phyloP scores from a whole-genome alignment of 2,797 vertebrate genomes.

The Pachyuromys duprasi region DNA sequence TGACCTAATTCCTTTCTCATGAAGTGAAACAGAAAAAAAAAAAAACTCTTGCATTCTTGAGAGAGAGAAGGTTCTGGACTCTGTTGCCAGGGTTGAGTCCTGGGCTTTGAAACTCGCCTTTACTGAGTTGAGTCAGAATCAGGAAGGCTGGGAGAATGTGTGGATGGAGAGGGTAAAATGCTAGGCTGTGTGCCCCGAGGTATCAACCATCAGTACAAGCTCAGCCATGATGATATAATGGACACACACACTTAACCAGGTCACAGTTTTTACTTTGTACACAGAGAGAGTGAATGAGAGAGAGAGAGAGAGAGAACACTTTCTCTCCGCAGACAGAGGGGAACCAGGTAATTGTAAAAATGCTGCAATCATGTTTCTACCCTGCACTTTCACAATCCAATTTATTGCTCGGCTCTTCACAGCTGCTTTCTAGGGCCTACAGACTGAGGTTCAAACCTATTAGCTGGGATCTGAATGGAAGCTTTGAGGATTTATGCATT shows the following conservation, averaged over 20 bases:
- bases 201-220: neutral
- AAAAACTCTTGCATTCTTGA: neutral
- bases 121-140: neutral
- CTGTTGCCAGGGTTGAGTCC: neutral
- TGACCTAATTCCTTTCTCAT: conserved; percentile 37
- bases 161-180: fast-evolving
- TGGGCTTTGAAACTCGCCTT: neutral
- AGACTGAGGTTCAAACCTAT: neutral
- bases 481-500: conserved; percentile 43
- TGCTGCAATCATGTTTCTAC: conserved; percentile 69
- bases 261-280: neutral
- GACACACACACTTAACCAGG: conserved; percentile 12
- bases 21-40: neutral
- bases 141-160: too few relatives aligned
- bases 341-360: conserved; percentile 73
- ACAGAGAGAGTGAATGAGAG: neutral
- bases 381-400: conserved; percentile 54
- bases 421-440: conserved; percentile 61
- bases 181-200: neutral
- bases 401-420: conserved; percentile 67
- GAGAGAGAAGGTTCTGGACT: neutral
- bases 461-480: conserved; percentile 12
- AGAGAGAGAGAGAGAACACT: neutral
- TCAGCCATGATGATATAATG: neutral
- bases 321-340: neutral